phyloP scores from a whole-genome alignment of 1,140 invertebrate genomes.

The Drosophila yakuba region DNA sequence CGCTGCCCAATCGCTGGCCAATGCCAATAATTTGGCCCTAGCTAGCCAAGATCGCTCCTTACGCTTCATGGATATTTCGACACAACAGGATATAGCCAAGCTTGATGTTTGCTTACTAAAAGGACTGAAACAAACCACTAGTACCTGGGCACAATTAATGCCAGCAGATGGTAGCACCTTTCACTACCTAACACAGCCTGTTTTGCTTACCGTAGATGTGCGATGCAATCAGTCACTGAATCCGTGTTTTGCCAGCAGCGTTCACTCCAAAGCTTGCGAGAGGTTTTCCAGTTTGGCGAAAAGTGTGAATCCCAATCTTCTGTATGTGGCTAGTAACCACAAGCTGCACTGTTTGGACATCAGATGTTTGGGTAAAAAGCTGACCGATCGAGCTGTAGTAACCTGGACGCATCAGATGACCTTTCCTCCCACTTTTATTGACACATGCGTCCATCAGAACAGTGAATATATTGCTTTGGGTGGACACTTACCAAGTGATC shows the following conservation, averaged over 20 bases:
- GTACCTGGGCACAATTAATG: conserved; percentile 59
- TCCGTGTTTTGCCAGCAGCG: conserved; percentile 66
- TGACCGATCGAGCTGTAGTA: conserved; percentile 56
- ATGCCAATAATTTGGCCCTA: conserved; percentile 35
- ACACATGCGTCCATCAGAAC: conserved; percentile 27
- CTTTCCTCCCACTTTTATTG: conserved; percentile 54
- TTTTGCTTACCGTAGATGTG: conserved; percentile 54
- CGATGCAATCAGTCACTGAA: conserved; percentile 38
- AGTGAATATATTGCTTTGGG: conserved; percentile 57
- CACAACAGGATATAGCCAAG: conserved; percentile 47
- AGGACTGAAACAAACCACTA: conserved; percentile 14
- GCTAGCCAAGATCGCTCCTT: conserved; percentile 56
- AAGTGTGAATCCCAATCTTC: conserved; percentile 55
- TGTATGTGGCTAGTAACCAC: conserved; percentile 71
- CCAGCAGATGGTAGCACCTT: conserved; percentile 43
- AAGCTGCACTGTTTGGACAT: conserved; percentile 66
- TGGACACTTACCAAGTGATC: conserved; percentile 39
- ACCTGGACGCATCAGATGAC: conserved; percentile 73
- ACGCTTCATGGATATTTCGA: conserved; percentile 49
- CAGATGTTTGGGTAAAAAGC: conserved; percentile 53
- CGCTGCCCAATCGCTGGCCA: conserved; percentile 32
- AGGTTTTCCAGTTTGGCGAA: conserved; percentile 46
- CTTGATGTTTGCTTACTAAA: conserved; percentile 51
- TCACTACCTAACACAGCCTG: conserved; percentile 53
- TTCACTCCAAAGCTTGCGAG: conserved; percentile 40